Base-by-base conservation (phyloP, 1,140 invertebrate genomes). In the Sycobia sp. region DNA sequence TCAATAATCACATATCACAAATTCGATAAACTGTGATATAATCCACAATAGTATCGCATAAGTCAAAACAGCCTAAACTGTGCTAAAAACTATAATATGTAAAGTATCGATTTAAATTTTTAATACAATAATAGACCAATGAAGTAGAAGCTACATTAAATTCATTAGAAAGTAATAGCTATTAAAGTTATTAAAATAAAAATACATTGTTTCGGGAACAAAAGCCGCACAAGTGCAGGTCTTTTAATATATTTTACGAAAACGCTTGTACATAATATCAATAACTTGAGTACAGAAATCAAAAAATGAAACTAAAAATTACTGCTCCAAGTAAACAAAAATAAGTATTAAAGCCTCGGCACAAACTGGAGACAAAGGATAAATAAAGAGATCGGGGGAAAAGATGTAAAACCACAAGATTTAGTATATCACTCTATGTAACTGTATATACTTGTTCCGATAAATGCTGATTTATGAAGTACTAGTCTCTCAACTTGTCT, bases 1-100 rank as follows among this genome's bases (percentile, higher is more conserved):
- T 43, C 53, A 59, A n/a, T 54, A 66, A 60, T 68, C 51, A 77
- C 76, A 77, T 77, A 79, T 79, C 77, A 76, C 75, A 71, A 61
- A 51, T 72, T 70, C 67, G 69, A 39, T 67, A 69, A 72, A 70
- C 76, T 79, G 77, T 78, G 76, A 79, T 77, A 78, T 72, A n/a
- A n/a, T n/a, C n/a, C n/a, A n/a, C n/a, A n/a, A n/a, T n/a, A n/a
- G n/a, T n/a, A n/a, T n/a, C n/a, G n/a, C n/a, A n/a, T n/a, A n/a
- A n/a, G n/a, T n/a, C n/a, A n/a, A n/a, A n/a, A n/a, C n/a, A n/a
- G n/a, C n/a, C n/a, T n/a, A n/a, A n/a, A n/a, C n/a, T n/a, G n/a
- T n/a, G n/a, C n/a, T n/a, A n/a, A n/a, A n/a, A n/a, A n/a, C n/a
- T n/a, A n/a, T n/a, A n/a, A n/a, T n/a, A n/a, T n/a, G n/a, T n/a